phyloP scores from a whole-genome alignment of 2,113 vertebrate species.

The Jaculus jaculus region DNA sequence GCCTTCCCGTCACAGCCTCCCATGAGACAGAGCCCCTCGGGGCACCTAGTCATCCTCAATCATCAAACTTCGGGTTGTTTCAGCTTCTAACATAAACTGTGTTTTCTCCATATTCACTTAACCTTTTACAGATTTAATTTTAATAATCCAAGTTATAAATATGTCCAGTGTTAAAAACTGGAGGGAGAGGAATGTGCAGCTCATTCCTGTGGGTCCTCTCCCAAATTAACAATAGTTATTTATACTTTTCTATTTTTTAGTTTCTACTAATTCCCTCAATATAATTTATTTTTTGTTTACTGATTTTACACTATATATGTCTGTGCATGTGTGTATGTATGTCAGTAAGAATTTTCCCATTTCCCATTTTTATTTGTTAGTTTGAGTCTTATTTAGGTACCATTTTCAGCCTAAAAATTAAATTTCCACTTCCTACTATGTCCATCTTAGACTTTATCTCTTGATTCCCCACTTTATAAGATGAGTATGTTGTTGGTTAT shows the following conservation, averaged over 20 bases:
- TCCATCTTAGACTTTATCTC: neutral
- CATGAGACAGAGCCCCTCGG: neutral
- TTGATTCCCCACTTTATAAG: neutral
- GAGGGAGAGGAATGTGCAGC: neutral
- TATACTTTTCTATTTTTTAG: constrained; percentile 15
- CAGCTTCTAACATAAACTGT: constrained; percentile 32
- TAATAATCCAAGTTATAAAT: constrained; percentile 24
- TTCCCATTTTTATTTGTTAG: constrained; percentile 29
- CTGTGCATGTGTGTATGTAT: too few relatives aligned
- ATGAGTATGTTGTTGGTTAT: neutral
- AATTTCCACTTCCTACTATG: neutral
- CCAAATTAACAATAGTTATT: neutral
- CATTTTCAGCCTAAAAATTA: neutral
- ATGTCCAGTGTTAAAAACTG: neutral
- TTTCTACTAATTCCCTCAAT: constrained; percentile 23
- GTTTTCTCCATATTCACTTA: constrained; percentile 38
- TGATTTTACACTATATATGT: neutral
- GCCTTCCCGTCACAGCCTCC: neutral
- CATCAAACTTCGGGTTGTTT: constrained; percentile 42
- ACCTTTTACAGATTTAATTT: constrained; percentile 34
- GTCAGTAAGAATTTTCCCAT: neutral
- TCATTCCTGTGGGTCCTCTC: neutral
- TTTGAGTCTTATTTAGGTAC: constrained; percentile 21
- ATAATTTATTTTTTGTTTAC: neutral
- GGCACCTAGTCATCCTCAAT: neutral